Conservation (phyloP, 1,140 invertebrate species). For the Nylanderia fulva region DNA sequence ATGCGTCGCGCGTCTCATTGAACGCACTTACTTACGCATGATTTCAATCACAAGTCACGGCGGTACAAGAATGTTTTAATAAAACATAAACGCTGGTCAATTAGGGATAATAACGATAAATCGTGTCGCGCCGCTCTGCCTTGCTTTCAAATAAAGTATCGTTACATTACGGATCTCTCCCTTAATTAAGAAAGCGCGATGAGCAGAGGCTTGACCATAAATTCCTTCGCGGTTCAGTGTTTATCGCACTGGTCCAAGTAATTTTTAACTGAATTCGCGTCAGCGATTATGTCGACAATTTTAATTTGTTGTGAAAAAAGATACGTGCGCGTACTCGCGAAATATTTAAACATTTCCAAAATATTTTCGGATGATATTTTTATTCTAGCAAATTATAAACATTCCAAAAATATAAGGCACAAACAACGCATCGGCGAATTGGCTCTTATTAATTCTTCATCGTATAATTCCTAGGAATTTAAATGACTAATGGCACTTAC, state of each 20-base stretch:
- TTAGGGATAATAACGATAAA: conserved; percentile 59
- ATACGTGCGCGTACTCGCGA: neutral
- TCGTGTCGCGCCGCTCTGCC: neutral
- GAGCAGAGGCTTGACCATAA: conserved; percentile 4
- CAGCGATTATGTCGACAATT: neutral
- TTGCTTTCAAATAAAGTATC: conserved; percentile 40
- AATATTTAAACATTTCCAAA: neutral
- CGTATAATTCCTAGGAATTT: neutral
- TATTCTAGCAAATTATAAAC: neutral
- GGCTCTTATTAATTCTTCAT: neutral
- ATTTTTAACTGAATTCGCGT: neutral
- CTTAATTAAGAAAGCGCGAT: conserved; percentile 19
- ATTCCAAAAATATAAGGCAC: neutral
- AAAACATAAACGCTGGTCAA: conserved; percentile 33
- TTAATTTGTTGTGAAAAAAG: neutral
- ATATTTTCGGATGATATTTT: neutral
- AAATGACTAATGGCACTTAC: conserved; percentile 10
- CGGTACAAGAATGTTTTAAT: conserved; percentile 39
- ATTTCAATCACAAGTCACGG: conserved; percentile 44
- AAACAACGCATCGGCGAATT: neutral
- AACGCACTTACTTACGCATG: conserved; percentile 22
- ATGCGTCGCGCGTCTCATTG: conserved; percentile 23
- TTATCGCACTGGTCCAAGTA: neutral
- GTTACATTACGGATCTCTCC: conserved; percentile 21
- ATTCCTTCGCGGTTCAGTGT: neutral